Base-by-base conservation (phyloP, 2,888 invertebrate genomes). In the Acrobasis consociella region DNA sequence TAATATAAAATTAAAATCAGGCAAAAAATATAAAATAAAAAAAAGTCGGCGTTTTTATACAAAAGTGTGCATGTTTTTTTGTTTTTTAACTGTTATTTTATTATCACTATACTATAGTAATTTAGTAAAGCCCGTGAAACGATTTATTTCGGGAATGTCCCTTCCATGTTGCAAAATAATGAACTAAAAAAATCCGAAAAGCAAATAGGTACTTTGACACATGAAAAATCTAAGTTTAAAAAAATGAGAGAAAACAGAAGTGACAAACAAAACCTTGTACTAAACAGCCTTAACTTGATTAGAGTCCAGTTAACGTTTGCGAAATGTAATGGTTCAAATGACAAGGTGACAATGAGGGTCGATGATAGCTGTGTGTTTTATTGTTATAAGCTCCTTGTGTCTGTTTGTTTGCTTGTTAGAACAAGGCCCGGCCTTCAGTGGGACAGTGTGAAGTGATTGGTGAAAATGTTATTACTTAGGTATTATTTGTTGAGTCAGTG, bases 241-340 rank as follows among this genome's bases (percentile, higher is more conserved):
- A 11, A 51, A 16, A 5, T 9, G 2, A 22, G 16, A 56, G 42
- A 56, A 56, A 42, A 17, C 7, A 16, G 17, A 22, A 56, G 10
- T 42, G 11, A 56, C 56, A 56, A 56, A 56, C 17, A 42, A 38
- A 56, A 56, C 56, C 56, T 56, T 56, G 56, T 56, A 22, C 13
- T 42, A 49, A 37, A 49, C 55, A 55, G 46, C 62, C 62, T 62
- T 62, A 55, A 55, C 49, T 49, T 62, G 55, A 55, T 68, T 69
- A 65, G 61, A 38, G 60, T n/a, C 37, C 64, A 62, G 64, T 70
- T 70, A 63, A 62, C 60, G 55, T 62, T 69, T 72, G 66, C 67
- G 67, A 69, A 72, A 72, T 37, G 56, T 60, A 60, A 62, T 62
- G 49, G 53, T 58, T 60, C 49, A 60, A 50, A 58, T 62, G 46